Conservation (phyloP, 2,797 vertebrate genomes). For the Protosalanx chinensis region DNA sequence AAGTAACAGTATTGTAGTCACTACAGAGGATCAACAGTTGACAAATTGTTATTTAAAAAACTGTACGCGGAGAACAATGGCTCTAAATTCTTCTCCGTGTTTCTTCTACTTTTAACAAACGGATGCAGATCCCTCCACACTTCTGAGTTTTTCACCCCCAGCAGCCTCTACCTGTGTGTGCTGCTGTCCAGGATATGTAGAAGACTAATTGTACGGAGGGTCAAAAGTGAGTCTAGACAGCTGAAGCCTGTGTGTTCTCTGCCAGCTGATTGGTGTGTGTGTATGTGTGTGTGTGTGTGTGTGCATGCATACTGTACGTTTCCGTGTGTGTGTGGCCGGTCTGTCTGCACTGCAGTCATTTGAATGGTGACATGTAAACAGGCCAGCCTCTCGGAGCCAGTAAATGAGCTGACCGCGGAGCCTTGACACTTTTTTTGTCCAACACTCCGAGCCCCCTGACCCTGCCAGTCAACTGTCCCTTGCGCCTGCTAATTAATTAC, state of each 20-base stretch:
- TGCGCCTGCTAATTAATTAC: conserved; percentile 28
- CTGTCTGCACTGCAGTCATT: conserved; percentile 6
- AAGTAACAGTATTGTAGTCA: not conserved
- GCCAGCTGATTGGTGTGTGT: conserved; percentile 9
- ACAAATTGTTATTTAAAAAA: not conserved
- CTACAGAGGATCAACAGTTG: not conserved
- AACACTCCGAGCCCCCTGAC: conserved; percentile 7
- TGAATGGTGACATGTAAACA: conserved; percentile 14
- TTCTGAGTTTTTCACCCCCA: not conserved
- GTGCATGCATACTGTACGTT: not conserved
- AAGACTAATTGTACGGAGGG: conserved; percentile 6
- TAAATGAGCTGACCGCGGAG: conserved; percentile 13
- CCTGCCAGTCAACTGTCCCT: conserved; percentile 9
- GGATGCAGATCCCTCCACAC: not conserved
- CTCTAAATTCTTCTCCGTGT: not conserved
- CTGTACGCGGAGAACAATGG: too few relatives aligned
- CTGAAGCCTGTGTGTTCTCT: not conserved
- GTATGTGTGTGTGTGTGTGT: conserved; percentile 1
- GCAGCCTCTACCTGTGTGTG: not conserved
- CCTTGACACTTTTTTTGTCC: conserved; percentile 7
- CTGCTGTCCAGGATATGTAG: not conserved
- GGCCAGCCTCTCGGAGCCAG: not conserved
- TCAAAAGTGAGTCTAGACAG: conserved; percentile 8
- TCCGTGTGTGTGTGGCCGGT: not conserved
- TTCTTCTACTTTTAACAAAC: not conserved